Evolutionary conservation across 2,113 vertebrate species (phyloP).

Genomic region (Cervus canadensis): DNA sequence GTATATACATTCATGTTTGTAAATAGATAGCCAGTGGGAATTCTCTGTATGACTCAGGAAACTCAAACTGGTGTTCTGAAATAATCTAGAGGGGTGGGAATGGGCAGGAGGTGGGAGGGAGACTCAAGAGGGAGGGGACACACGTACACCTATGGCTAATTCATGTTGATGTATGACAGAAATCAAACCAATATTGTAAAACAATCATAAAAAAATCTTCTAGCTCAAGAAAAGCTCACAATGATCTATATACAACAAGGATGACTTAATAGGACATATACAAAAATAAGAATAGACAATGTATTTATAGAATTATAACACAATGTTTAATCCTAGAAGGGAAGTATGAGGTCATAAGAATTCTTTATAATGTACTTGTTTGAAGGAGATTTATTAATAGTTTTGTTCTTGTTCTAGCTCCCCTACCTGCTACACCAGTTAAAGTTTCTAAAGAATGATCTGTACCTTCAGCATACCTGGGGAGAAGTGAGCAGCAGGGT

Average conservation of each 20-base stretch:
- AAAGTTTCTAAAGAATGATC: background rate
- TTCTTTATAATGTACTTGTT: background rate
- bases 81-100: background rate
- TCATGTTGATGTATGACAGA: background rate
- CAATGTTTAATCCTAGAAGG: background rate
- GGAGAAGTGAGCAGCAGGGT: background rate
- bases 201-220: background rate
- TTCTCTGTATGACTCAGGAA: background rate
- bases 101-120: background rate
- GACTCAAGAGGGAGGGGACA: background rate
- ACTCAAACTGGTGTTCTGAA: background rate
- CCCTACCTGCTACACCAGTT: background rate
- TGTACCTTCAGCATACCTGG: background rate
- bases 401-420: background rate
- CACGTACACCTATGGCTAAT: background rate
- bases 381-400: background rate
- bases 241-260: background rate
- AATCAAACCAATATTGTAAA: background rate
- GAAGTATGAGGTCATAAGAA: background rate
- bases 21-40: background rate
- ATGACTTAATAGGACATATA: background rate
- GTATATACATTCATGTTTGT: background rate
- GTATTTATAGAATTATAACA: background rate
- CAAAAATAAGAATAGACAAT: background rate
- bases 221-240: background rate